Conservation (phyloP, 2,888 invertebrate species). For the Automeris io region DNA sequence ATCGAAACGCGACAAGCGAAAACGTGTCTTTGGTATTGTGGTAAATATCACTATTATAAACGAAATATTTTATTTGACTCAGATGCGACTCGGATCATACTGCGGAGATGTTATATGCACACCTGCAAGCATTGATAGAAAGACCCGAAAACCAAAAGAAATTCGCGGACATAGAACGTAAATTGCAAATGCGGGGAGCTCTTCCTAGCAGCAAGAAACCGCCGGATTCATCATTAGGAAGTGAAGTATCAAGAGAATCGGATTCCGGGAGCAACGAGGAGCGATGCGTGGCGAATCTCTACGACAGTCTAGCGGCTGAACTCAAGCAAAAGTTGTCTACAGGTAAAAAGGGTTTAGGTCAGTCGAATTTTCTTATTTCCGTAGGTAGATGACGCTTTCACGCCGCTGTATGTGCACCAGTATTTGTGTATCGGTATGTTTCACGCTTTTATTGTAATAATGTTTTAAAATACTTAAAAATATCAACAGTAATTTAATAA, state of each 20-base stretch:
- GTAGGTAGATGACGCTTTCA: slow-evolving; percentile 34
- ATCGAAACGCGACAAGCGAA: no score
- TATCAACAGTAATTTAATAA: no score
- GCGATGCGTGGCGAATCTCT: slow-evolving; percentile 84
- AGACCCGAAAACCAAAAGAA: slow-evolving; percentile 92
- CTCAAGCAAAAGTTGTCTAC: slow-evolving; percentile 81
- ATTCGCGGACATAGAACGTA: slow-evolving; percentile 86
- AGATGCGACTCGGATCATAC: slow-evolving; percentile 95
- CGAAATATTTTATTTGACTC: slow-evolving; percentile 16
- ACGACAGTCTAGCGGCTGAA: slow-evolving; percentile 95
- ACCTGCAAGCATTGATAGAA: slow-evolving; percentile 88
- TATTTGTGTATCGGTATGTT: slow-evolving; percentile 28
- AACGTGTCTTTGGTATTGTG: no score
- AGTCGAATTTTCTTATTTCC: slow-evolving; percentile 43
- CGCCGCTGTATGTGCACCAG: slow-evolving; percentile 25
- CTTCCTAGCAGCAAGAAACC: slow-evolving; percentile 78
- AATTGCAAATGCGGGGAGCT: slow-evolving; percentile 73
- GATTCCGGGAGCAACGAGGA: slow-evolving; percentile 85
- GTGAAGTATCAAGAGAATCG: slow-evolving; percentile 83
- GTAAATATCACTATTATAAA: no score
- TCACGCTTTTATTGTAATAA: slow-evolving; percentile 7
- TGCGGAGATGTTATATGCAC: slow-evolving; percentile 90
- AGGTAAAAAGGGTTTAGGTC: slow-evolving; percentile 73
- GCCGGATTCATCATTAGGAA: slow-evolving; percentile 85
- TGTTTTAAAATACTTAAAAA: no score